These are phyloP conservation scores for Norana najaformis DNA, from an alignment of 2,888 invertebrate genomes.

Conservation along the genomic window DNA sequence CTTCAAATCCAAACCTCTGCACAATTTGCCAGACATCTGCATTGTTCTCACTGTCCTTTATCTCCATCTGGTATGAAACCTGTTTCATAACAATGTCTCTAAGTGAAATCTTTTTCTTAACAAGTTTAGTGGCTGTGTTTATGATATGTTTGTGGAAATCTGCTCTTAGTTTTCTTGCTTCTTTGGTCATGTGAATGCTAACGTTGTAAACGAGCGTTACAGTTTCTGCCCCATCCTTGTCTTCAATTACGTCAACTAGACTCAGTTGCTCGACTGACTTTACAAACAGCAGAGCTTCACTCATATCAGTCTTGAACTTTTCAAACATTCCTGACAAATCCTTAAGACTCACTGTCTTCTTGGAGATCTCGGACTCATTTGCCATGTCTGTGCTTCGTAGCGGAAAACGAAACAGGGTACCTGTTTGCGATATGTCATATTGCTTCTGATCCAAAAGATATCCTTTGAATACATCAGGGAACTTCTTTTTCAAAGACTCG, in stretches of 20 bases:
- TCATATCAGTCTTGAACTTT: conserved; percentile 48
- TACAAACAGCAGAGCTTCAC: conserved; percentile 52
- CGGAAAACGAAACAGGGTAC: conserved; percentile 57
- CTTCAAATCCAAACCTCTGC: conserved; percentile 49
- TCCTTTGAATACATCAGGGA: conserved; percentile 48
- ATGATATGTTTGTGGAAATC: background rate
- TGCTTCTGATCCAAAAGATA: conserved; percentile 48
- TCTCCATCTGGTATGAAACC: conserved; percentile 41
- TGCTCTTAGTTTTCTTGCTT: background rate
- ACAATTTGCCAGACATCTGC: conserved; percentile 49
- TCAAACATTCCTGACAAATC: conserved; percentile 45
- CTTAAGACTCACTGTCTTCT: conserved; percentile 39
- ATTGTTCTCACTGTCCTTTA: conserved; percentile 44
- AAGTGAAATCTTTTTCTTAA: conserved; percentile 8
- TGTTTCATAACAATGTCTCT: conserved; percentile 22
- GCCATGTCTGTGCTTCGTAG: conserved; percentile 51
- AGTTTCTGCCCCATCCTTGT: conserved; percentile 32
- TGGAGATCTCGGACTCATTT: conserved; percentile 47
- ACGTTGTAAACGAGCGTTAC: conserved; percentile 33
- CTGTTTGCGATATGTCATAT: conserved; percentile 30
- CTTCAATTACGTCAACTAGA: conserved; percentile 38
- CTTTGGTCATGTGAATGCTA: conserved; percentile 33
- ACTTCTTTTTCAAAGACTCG: conserved; percentile 40
- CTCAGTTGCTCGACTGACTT: conserved; percentile 50
- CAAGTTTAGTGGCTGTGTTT: conserved; percentile 35